Percentiles rank a stretch among this genome's conserved stretches.
These are phyloP conservation scores for Lagothrix lagotricha DNA, from an alignment of 2,797 vertebrate genomes.

Conservation along the genomic window DNA sequence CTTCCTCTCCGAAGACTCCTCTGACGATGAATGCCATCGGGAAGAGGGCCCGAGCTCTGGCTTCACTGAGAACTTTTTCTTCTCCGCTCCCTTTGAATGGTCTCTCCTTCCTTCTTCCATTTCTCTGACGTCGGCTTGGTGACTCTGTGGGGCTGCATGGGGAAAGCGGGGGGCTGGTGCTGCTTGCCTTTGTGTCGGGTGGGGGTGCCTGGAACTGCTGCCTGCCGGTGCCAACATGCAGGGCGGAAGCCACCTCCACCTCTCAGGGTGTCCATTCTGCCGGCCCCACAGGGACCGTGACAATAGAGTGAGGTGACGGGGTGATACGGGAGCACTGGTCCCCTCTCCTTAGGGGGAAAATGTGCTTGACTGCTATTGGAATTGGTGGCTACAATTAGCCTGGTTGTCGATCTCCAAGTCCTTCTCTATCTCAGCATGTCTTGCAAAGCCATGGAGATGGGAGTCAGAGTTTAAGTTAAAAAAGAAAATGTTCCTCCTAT, in stretches of 20 bases:
- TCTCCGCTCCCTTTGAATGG: conserved; percentile 98
- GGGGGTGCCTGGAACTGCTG: not conserved
- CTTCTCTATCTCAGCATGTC: not conserved
- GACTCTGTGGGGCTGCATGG: conserved; percentile 41
- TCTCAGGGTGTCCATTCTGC: not conserved
- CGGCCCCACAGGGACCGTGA: not conserved
- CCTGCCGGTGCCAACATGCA: conserved; percentile 31
- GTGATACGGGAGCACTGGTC: rapidly evolving
- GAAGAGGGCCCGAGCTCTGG: conserved; percentile 92
- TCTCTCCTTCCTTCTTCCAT: conserved; percentile 87
- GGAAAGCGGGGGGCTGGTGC: conserved; percentile 6
- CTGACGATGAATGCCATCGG: conserved; percentile 95
- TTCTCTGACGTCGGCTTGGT: conserved; percentile 8
- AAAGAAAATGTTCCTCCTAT: not conserved
- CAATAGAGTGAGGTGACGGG: not conserved
- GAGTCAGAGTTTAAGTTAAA: not conserved
- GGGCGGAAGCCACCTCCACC: not conserved
- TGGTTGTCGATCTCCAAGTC: not conserved
- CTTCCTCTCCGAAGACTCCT: conserved; percentile 98
- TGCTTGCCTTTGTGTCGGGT: not conserved
- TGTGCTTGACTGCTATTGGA: too few species aligned
- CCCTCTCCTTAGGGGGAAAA: not conserved
- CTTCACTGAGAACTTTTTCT: conserved; percentile 97
- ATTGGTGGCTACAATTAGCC: not conserved
- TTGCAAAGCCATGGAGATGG: not conserved